A percentile compares a stretch with the other conserved stretches of the same genome.
phyloP scores from a whole-genome alignment of 2,113 vertebrate genomes.

The Tylochromis polylepis region DNA sequence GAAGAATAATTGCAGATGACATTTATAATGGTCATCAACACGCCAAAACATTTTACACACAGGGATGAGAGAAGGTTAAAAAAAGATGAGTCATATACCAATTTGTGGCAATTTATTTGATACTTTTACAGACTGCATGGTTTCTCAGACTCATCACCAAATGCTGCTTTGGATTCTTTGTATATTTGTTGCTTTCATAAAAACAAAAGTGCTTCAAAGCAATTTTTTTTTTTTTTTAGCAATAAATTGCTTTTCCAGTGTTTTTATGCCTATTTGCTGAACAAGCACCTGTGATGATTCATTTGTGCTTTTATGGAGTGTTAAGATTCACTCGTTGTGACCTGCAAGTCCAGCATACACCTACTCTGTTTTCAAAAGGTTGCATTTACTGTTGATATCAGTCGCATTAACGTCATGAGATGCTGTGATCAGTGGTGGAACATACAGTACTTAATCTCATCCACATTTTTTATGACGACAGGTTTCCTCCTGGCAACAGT shows the following conservation, averaged over 20 bases:
- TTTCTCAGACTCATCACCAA: neutral
- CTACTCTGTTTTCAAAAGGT: neutral
- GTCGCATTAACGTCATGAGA: neutral
- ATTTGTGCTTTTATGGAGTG: neutral
- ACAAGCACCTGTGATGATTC: neutral
- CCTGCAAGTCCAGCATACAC: neutral
- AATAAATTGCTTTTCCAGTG: neutral
- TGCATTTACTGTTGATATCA: neutral
- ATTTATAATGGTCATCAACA: neutral
- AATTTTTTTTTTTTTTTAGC: neutral
- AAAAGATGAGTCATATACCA: neutral
- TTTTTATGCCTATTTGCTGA: neutral
- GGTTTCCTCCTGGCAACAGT: neutral
- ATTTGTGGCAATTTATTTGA: neutral
- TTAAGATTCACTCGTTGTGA: neutral
- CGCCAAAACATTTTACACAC: neutral
- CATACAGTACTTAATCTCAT: neutral
- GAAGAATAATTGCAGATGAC: neutral
- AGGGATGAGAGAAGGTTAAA: neutral
- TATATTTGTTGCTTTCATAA: neutral
- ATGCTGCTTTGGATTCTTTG: neutral
- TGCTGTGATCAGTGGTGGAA: neutral
- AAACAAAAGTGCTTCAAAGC: neutral
- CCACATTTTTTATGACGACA: neutral
- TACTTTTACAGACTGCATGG: neutral